Conservation (phyloP, 2,888 invertebrate species). For the Ypsolopha sequella region DNA sequence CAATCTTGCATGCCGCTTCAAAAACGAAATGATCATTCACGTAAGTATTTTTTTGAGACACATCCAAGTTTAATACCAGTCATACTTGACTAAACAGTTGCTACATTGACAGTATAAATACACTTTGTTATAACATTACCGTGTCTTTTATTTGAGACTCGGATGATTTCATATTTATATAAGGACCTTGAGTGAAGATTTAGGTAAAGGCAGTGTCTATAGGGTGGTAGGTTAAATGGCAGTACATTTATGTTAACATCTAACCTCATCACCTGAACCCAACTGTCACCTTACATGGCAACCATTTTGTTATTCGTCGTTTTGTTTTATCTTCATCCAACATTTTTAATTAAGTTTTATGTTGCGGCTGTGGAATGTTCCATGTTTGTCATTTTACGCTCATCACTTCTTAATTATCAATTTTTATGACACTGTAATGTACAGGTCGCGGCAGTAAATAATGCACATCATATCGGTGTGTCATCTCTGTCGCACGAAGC, state of each 20-base stretch:
- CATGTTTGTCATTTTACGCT: conserved; percentile 40
- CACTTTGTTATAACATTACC: conserved; percentile 1
- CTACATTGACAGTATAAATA: conserved; percentile 10
- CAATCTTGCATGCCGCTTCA: conserved; percentile 83
- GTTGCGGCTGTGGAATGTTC: conserved; percentile 70
- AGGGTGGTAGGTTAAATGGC: conserved; percentile 19
- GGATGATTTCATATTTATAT: background rate
- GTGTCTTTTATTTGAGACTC: conserved; percentile 2
- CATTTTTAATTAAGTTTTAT: conserved; percentile 47
- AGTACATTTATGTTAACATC: conserved; percentile 5
- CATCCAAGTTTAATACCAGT: conserved; percentile 32
- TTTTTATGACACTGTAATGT: background rate
- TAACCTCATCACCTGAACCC: conserved; percentile 42
- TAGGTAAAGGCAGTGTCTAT: conserved; percentile 1
- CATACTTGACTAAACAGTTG: conserved; percentile 3
- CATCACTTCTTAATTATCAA: conserved; percentile 19
- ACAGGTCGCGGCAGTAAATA: too few species aligned
- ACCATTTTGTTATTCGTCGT: conserved; percentile 28
- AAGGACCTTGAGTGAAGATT: background rate
- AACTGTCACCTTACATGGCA: conserved; percentile 35
- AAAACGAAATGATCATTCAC: conserved; percentile 79
- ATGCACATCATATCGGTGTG: too few species aligned
- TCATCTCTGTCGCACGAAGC: too few species aligned
- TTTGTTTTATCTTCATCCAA: conserved; percentile 57
- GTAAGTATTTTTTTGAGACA: conserved; percentile 78